Conservation (phyloP, 2,113 vertebrate species). For the Channa argus region DNA sequence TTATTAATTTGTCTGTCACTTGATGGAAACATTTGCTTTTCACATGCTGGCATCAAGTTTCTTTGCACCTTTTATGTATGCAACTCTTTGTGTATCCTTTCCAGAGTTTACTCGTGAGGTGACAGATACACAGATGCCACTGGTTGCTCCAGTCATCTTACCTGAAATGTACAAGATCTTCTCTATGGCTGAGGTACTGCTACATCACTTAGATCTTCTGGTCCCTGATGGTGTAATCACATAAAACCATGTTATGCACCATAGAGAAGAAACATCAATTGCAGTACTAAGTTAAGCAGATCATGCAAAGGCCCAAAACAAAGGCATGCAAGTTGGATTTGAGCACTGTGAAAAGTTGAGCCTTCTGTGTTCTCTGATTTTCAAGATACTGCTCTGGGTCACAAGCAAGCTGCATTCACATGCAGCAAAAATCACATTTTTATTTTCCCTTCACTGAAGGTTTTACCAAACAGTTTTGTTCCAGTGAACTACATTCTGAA, state of each 20-base stretch:
- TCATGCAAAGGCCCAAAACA: not conserved
- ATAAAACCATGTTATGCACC: not conserved
- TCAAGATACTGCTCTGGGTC: not conserved
- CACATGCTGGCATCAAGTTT: not conserved
- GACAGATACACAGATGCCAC: slow-evolving; percentile 97
- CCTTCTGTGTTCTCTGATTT: not conserved
- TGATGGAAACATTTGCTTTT: too few relatives aligned
- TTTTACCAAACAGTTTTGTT: too few relatives aligned
- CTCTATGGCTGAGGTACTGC: slow-evolving; percentile 95
- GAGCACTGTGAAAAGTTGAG: not conserved
- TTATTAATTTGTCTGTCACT: too few relatives aligned
- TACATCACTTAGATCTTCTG: not conserved
- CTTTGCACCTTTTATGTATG: not conserved
- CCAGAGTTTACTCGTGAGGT: slow-evolving; percentile 98
- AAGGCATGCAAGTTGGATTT: too few relatives aligned
- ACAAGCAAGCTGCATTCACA: not conserved
- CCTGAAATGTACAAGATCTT: slow-evolving; percentile 99
- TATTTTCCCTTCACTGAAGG: too few relatives aligned
- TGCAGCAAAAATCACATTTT: too few relatives aligned
- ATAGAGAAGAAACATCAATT: too few relatives aligned
- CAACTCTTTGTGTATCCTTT: not conserved
- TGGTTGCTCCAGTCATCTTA: slow-evolving; percentile 97
- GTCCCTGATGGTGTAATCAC: not conserved
- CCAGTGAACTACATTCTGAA: too few relatives aligned
- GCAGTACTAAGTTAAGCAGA: not conserved